Base-by-base conservation (phyloP, 1,140 invertebrate species). In the Lordiphosa clarofinis region DNA sequence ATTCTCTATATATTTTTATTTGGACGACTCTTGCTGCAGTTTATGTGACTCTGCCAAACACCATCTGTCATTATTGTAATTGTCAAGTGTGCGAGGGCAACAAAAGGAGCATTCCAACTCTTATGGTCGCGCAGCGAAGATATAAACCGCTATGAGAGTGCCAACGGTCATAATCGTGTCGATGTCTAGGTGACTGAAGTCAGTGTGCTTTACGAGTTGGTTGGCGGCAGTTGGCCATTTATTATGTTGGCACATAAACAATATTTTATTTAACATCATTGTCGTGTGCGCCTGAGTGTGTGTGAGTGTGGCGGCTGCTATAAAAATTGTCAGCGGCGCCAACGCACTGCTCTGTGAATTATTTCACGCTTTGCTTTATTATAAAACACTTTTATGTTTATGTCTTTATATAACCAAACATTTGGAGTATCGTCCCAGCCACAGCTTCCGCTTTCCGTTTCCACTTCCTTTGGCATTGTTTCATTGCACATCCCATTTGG, bases 211-310 rank as follows among this genome's bases (percentile, higher is more conserved):
- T 81, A 84, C 59, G 76, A 76, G 72, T 78, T 58, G 63, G 74
- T 64, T 60, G 72, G 67, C 65, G 72, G 57, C 76, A 64, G 69
- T 76, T 63, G 73, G 64, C 78, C 76, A 84, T 84, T 84, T 82
- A 84, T 82, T 82, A 82, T 82, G 76, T 76, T 78, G 78, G 63
- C 73, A 78, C 70, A 84, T 82, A 84, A 82, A 82, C 76, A 84
- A 82, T 82, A 82, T 82, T 84, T 82, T 82, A 82, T 82, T 82
- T 82, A 82, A 82, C 76, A 82, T 84, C 69, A 84, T 84, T 82
- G 74, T 75, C 64, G 15, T 46, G 10, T 37, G 28, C 33, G 9
- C 38, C 15, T 15, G 15, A 15, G 48, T 39, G 53, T 44, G 7
- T 47, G 48, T 39, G 31, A 31, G 52, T 36, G 15, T 39, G 28